Conservation (phyloP, 2,113 vertebrate species). For the Rhabdomys dilectus region DNA sequence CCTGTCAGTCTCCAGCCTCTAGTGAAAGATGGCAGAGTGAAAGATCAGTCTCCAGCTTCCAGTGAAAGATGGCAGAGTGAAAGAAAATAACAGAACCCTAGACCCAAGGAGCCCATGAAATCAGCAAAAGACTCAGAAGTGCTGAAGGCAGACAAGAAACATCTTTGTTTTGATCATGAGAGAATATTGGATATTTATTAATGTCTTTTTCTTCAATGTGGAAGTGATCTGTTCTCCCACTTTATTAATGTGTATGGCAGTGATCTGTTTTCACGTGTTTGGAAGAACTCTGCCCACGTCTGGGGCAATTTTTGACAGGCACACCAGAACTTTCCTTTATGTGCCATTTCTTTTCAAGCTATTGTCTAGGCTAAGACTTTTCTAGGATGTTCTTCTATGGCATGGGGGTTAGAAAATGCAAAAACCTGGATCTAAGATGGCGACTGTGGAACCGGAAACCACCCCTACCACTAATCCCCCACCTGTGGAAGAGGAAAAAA, state of each 20-base stretch:
- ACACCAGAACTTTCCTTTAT: neutral
- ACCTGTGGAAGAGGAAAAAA: too few species aligned
- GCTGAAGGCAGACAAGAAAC: neutral
- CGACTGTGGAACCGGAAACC: too few species aligned
- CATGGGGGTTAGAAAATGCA: neutral
- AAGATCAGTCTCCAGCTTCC: too few species aligned
- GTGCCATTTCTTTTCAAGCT: neutral
- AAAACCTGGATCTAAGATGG: too few species aligned
- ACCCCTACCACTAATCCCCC: too few species aligned
- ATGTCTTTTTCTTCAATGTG: neutral
- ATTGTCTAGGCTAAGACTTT: neutral
- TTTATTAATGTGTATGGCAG: neutral
- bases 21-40: too few species aligned
- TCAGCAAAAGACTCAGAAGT: neutral
- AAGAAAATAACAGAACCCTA: neutral
- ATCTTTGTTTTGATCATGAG: neutral
- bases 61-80: neutral
- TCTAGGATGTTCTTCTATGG: conserved; percentile 14
- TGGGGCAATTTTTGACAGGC: neutral
- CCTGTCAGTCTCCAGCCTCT: neutral
- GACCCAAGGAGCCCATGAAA: neutral
- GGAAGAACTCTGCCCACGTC: neutral
- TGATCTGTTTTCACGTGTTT: neutral
- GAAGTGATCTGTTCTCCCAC: neutral
- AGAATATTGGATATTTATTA: neutral